These are phyloP conservation scores for Ramazzottius varieornatus DNA, from an alignment of 2,888 invertebrate genomes.

Conservation along the genomic window DNA sequence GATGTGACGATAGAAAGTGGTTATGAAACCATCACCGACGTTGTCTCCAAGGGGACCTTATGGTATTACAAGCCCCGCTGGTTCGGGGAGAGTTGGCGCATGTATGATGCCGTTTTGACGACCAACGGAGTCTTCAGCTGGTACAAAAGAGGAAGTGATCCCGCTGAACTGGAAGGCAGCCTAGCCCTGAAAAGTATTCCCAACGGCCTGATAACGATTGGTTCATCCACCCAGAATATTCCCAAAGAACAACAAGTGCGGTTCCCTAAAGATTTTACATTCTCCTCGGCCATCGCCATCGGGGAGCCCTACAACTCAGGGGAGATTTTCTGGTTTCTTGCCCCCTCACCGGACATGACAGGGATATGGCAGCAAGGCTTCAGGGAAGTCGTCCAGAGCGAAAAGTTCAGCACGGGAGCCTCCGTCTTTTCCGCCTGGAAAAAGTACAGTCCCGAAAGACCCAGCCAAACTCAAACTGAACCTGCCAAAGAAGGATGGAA, in stretches of 20 bases:
- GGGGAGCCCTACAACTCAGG: constrained; percentile 2
- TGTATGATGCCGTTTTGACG: neutral
- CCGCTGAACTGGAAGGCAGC: neutral
- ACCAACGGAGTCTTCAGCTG: neutral
- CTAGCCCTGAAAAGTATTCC: neutral
- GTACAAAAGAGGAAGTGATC: neutral
- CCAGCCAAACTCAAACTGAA: neutral
- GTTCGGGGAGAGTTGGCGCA: neutral
- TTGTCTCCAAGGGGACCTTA: neutral
- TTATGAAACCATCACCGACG: neutral
- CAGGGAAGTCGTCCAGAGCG: neutral
- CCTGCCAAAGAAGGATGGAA: neutral
- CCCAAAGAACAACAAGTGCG: constrained; percentile 3
- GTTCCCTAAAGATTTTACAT: neutral
- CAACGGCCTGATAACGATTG: neutral
- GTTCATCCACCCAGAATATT: neutral
- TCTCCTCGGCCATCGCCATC: neutral
- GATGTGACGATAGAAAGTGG: neutral
- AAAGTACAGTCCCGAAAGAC: constrained; percentile 1
- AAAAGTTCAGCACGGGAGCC: neutral
- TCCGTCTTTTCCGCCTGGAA: constrained; percentile 1
- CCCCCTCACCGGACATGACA: neutral
- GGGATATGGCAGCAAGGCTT: neutral
- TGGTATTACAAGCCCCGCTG: constrained; percentile 1
- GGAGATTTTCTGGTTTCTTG: constrained; percentile 1